Conservation (phyloP, 2,888 invertebrate genomes). For the Agrypnus murinus region DNA sequence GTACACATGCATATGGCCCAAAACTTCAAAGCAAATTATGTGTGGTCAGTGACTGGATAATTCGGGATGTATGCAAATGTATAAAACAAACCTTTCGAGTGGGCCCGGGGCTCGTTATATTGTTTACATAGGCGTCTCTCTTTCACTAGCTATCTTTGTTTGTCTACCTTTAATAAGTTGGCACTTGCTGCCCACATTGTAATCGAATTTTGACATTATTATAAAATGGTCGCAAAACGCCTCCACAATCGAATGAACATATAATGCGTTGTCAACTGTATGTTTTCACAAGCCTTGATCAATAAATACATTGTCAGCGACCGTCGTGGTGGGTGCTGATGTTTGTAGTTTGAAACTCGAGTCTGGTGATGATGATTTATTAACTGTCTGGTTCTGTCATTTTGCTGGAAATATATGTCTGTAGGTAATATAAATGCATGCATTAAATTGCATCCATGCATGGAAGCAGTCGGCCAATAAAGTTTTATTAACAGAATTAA, state of each 20-base stretch:
- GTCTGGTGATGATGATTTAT: conserved; percentile 6
- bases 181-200: conserved; percentile 18
- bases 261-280: not conserved
- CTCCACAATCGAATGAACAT: not conserved
- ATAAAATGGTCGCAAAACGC: not conserved
- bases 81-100: conserved; percentile 33
- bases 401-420: not conserved
- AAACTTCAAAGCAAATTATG: conserved; percentile 39
- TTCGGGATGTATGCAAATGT: conserved; percentile 39
- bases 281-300: not conserved
- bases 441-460: too few species aligned
- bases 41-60: conserved; percentile 34
- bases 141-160: too few species aligned
- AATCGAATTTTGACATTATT: conserved; percentile 27
- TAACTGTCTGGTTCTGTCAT: not conserved
- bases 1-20: conserved; percentile 8
- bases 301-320: too few species aligned
- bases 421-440: too few species aligned
- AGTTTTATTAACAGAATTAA: too few species aligned
- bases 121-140: conserved; percentile 13
- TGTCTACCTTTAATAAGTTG: conserved; percentile 25
- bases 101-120: conserved; percentile 22
- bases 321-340: too few species aligned
- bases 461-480: too few species aligned
- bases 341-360: too few species aligned